A percentile compares a stretch with the other conserved stretches of the same genome.
Conservation (phyloP, 2,888 invertebrate species). For the Acleris literana region DNA sequence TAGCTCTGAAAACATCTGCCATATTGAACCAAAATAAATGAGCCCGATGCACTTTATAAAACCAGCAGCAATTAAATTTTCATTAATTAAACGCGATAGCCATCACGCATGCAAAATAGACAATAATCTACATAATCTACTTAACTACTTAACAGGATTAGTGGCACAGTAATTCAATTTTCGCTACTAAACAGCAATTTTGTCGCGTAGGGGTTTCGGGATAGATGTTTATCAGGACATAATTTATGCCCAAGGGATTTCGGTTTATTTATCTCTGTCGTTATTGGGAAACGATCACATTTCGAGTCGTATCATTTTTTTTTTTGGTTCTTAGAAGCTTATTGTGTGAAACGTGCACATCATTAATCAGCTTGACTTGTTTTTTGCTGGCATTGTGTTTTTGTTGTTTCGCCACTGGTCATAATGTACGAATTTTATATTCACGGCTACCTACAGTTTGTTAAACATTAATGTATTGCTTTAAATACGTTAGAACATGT, state of each 20-base stretch:
- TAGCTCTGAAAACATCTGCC: no score
- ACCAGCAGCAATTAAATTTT: constrained; percentile 28
- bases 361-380: constrained; percentile 28
- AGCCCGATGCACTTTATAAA: constrained; percentile 18
- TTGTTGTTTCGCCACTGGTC: constrained; percentile 6
- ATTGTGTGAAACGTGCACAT: constrained; percentile 35
- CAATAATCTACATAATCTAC: constrained; percentile 31
- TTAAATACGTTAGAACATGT: no score
- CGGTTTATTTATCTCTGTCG: constrained; percentile 43
- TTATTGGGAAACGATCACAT: constrained; percentile 45
- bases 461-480: no score
- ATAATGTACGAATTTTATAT: neutral
- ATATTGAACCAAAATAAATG: constrained; percentile 12
- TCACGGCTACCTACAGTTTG: neutral
- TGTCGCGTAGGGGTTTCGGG: constrained; percentile 66
- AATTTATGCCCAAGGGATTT: constrained; percentile 67
- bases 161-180: constrained; percentile 59
- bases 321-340: constrained; percentile 36
- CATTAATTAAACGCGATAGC: constrained; percentile 34
- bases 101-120: constrained; percentile 33
- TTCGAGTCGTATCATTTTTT: constrained; percentile 16
- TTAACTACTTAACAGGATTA: constrained; percentile 43
- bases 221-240: constrained; percentile 67
- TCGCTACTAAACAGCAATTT: constrained; percentile 57
- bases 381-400: constrained; percentile 20